Conservation (phyloP, 30 jellyfish, hydroid and myxozoan genomes). For the Nemopilema nomurai region DNA sequence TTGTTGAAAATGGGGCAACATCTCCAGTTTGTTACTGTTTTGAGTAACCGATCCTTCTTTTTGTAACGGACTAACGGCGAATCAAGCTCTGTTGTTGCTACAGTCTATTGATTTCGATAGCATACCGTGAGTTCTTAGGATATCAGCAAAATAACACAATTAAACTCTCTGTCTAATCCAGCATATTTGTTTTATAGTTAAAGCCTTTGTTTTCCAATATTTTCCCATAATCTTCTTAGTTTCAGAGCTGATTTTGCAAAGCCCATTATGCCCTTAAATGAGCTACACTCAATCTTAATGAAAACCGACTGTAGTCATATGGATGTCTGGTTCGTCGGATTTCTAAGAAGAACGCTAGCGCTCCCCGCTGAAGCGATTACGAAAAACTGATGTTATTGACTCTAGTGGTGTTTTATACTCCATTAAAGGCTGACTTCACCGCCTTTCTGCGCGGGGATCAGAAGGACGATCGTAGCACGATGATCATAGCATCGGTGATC, state of each 20-base stretch:
- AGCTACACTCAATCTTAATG: neutral
- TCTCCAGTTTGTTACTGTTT: neutral
- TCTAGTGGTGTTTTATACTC: neutral
- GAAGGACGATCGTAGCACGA: neutral
- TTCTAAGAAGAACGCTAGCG: neutral
- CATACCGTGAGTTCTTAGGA: neutral
- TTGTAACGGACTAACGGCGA: neutral
- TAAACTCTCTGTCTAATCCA: conserved; percentile 7
- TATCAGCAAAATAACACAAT: conserved; percentile 15
- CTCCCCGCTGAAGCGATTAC: neutral
- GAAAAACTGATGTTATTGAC: neutral
- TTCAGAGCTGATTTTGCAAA: neutral
- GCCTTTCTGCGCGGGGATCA: neutral
- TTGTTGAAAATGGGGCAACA: neutral
- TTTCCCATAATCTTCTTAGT: conserved; percentile 14
- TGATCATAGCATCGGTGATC: too few species aligned
- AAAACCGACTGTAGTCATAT: neutral
- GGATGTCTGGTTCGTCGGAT: neutral
- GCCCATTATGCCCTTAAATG: neutral
- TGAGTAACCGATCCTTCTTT: neutral
- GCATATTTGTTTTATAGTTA: conserved; percentile 11
- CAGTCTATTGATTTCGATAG: neutral
- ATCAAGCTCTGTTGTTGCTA: neutral
- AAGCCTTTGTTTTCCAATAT: conserved; percentile 10
- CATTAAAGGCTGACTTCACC: neutral